phyloP scores from a whole-genome alignment of 2,113 vertebrate species.

The Rhabdomys dilectus region DNA sequence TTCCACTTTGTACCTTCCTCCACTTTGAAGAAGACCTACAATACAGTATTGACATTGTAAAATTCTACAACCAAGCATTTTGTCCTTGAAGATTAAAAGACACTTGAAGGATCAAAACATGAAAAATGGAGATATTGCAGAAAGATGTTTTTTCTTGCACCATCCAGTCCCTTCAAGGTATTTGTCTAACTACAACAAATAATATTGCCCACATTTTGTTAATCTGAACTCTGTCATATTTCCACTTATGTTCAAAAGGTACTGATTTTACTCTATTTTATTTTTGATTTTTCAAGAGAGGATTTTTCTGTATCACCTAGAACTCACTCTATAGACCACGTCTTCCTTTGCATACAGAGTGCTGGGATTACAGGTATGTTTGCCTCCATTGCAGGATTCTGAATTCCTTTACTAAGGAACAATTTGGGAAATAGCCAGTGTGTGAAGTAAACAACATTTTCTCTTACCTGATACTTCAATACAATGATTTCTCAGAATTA shows the following conservation, averaged over 20 bases:
- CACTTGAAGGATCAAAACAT: no score
- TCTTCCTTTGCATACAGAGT: not conserved
- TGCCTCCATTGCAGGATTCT: not conserved
- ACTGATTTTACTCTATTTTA: not conserved
- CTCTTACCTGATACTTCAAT: not conserved
- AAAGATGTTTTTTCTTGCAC: accelerated
- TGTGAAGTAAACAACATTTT: not conserved
- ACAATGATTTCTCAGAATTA: not conserved
- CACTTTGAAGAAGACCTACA: not conserved
- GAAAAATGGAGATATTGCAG: not conserved
- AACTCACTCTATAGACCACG: not conserved
- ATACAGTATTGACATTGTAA: not conserved
- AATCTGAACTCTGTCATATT: not conserved
- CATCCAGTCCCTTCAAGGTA: not conserved
- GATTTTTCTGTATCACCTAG: not conserved
- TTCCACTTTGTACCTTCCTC: not conserved
- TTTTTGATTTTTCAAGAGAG: not conserved
- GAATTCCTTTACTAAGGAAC: not conserved
- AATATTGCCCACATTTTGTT: not conserved
- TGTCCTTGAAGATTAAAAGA: not conserved
- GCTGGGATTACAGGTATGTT: not conserved
- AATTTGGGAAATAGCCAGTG: not conserved
- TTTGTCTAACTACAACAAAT: not conserved
- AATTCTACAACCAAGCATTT: not conserved
- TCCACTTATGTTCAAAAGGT: not conserved